Evolutionary conservation across 2,888 invertebrate species (phyloP).

Genomic region (Lottia gigantea): DNA sequence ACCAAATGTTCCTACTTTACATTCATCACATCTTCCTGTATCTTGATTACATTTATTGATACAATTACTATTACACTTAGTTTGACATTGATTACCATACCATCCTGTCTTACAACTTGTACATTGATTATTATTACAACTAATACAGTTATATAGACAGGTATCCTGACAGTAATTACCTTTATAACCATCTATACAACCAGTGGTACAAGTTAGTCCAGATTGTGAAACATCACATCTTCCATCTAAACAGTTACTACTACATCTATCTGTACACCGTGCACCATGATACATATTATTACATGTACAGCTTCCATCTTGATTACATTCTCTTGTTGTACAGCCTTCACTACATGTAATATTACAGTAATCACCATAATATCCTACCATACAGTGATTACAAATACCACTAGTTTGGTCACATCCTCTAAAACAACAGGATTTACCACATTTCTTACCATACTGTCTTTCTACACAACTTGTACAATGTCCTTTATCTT

Average conservation of each 20-base stretch:
- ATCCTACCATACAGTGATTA: conserved; percentile 16
- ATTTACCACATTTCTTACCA: neutral
- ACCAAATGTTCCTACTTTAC: conserved; percentile 36
- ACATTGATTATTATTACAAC: conserved; percentile 14
- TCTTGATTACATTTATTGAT: conserved; percentile 25
- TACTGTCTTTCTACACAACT: neutral
- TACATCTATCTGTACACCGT: conserved; percentile 10
- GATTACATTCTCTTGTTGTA: neutral
- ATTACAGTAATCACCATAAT: conserved; percentile 14
- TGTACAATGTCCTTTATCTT: neutral
- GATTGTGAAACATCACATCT: neutral
- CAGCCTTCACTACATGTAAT: conserved; percentile 1
- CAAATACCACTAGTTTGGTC: conserved; percentile 12
- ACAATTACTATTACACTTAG: neutral
- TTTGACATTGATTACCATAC: neutral
- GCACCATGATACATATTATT: conserved; percentile 12
- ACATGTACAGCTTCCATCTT: conserved; percentile 20
- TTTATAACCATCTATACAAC: too few species aligned
- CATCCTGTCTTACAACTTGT: neutral
- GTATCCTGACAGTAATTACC: too few species aligned
- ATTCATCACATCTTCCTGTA: conserved; percentile 35
- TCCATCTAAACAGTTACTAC: conserved; percentile 1
- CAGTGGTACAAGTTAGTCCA: too few species aligned
- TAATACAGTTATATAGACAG: too few species aligned
- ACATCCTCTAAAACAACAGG: conserved; percentile 15